Evolutionary conservation across 2,888 invertebrate genomes (phyloP).

Genomic region (Hedychridium roseum): DNA sequence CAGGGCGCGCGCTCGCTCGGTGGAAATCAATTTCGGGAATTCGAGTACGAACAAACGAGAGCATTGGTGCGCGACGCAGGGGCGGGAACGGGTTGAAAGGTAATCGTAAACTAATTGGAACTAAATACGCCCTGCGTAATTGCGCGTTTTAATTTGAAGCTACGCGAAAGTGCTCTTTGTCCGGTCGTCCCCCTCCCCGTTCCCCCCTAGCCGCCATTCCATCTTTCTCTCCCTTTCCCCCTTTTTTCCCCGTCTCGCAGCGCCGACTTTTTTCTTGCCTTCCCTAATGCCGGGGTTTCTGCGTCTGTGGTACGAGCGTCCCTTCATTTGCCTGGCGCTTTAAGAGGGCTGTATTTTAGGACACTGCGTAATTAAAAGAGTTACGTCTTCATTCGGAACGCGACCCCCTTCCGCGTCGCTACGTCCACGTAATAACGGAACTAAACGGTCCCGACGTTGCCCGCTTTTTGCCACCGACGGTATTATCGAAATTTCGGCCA

Average conservation of each 20-base stretch:
- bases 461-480: no score
- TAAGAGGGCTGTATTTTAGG: constrained; percentile 38
- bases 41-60: constrained; percentile 15
- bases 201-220: constrained; percentile 2
- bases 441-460: no score
- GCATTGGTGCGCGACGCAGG: constrained; percentile 15
- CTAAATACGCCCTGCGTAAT: constrained; percentile 50
- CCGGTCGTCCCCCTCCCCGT: constrained; percentile 1
- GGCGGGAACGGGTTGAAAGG: constrained; percentile 32
- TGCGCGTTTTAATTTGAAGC: constrained; percentile 54
- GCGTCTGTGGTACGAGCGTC: constrained; percentile 3
- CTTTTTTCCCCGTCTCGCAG: no score
- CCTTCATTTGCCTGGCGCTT: constrained; percentile 28
- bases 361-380: constrained; percentile 53
- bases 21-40: constrained; percentile 35
- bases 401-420: no score
- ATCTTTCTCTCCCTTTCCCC: constrained; percentile 15
- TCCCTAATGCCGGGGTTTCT: background rate
- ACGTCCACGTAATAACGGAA: no score
- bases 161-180: constrained; percentile 28
- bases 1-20: background rate
- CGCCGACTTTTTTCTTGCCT: no score
- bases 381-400: constrained; percentile 49
- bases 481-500: no score
- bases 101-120: constrained; percentile 55